Base-by-base conservation (phyloP, 2,113 vertebrate species). In the Ondatra zibethicus region DNA sequence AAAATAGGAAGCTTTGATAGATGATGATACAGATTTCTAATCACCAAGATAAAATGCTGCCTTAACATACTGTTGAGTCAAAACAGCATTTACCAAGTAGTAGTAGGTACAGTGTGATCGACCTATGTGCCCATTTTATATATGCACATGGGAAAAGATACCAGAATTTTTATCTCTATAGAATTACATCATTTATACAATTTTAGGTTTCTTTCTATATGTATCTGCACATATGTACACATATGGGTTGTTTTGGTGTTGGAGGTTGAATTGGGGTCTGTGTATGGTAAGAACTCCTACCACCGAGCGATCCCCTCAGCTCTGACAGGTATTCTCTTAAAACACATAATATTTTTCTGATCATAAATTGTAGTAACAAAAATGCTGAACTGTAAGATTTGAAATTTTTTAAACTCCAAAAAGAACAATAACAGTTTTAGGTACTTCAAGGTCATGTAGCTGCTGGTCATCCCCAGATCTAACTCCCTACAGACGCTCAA, bases 321-420 rank as follows among this genome's bases (percentile, higher is more conserved):
- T 23, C 42, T 75, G 17, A 68, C 23, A n/a, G 23, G 29, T 12
- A 13, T 29, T 81, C 42, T 92, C 73, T 92, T 6, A 87, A 92
- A 90, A 85, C 58, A 42, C 21, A 58, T n/a, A 85, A 89, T 58
- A 75, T 75, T 84, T 19, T 92, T 14, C 66, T 89, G 92, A 39
- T 66, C 33, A 76, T 66, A 45, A 6, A 36, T 50, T 78, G 89
- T 63, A 89, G 63, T 82, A 82, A 75, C 0, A 14, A 93, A 72
- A 77, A 94, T 81, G 45, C 88, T 75, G 55, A 88, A 88, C 76
- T 63, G 14, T 11, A 92, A 80, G 70, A 68, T 50, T 55, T 91
- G 45, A 36, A 92, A 88, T 58, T 80, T 81, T 86, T 84, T 86
- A 77, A 89, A 75, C 65, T 52, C 52, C 5, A 87, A 72, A 84